Evolutionary conservation across 2,888 invertebrate species (phyloP).

Genomic region (Athalia rosae): DNA sequence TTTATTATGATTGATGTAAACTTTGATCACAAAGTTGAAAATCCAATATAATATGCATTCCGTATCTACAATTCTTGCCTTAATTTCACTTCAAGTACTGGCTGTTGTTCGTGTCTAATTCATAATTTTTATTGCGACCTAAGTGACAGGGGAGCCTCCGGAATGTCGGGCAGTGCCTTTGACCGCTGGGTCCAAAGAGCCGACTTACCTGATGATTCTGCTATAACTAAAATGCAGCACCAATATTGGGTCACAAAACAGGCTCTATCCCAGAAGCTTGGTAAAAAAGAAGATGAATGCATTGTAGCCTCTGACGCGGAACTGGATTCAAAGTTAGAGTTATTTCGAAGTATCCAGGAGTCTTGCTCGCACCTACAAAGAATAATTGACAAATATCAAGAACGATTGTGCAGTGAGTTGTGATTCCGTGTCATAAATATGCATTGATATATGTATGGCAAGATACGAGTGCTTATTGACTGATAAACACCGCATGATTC

Average conservation of each 20-base stretch:
- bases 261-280: slow-evolving; percentile 92
- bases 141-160: slow-evolving; percentile 63
- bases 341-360: slow-evolving; percentile 93
- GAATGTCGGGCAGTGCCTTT: slow-evolving; percentile 71
- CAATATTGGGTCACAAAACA: slow-evolving; percentile 99
- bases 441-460: not conserved
- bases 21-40: not conserved
- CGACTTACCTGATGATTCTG: slow-evolving; percentile 71
- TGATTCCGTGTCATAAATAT: not conserved
- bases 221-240: slow-evolving; percentile 87
- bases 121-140: not conserved
- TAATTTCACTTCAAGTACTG: too few relatives aligned
- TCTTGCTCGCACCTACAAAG: slow-evolving; percentile 91
- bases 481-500: not conserved
- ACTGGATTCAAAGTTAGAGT: slow-evolving; percentile 95
- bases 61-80: not conserved
- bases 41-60: not conserved
- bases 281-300: slow-evolving; percentile 98
- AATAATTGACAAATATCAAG: slow-evolving; percentile 94
- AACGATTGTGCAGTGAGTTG: slow-evolving; percentile 85
- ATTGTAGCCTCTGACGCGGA: slow-evolving; percentile 97
- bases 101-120: not conserved
- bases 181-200: slow-evolving; percentile 76
- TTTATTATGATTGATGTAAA: not conserved
- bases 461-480: not conserved